Evolutionary conservation across 2,797 vertebrate species (phyloP).

Genomic region (Vespertilio murinus): DNA sequence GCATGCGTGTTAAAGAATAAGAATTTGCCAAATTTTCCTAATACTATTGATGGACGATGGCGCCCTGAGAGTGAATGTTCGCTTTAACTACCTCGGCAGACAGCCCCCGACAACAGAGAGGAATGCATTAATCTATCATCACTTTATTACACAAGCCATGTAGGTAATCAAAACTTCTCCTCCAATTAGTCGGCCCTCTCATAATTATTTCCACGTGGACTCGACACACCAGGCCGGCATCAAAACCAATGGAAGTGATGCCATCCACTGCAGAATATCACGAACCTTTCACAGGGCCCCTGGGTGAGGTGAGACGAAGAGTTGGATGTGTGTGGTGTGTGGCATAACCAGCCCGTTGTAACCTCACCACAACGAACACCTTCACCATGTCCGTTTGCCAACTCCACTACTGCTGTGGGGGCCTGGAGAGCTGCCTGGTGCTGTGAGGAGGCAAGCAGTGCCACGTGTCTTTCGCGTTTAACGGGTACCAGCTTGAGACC

Average conservation of each 20-base stretch:
- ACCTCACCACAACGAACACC: not conserved
- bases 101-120: not conserved
- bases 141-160: slow-evolving; percentile 25
- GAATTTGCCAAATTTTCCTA: slow-evolving; percentile 11
- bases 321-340: not conserved
- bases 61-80: not conserved
- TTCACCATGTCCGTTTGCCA: not conserved
- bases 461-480: not conserved
- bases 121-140: not conserved
- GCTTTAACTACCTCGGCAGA: slow-evolving; percentile 20
- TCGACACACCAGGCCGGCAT: not conserved
- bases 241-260: not conserved
- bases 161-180: slow-evolving; percentile 36
- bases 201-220: slow-evolving; percentile 37
- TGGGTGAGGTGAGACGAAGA: not conserved
- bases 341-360: not conserved
- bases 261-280: not conserved
- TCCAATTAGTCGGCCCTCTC: not conserved
- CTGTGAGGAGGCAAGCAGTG: not conserved
- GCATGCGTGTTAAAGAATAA: not conserved
- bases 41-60: not conserved
- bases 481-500: not conserved
- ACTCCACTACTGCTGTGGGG: not conserved
- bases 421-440: not conserved
- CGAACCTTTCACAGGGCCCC: not conserved